These are phyloP conservation scores for Protosalanx chinensis DNA, from an alignment of 2,797 vertebrate species.

Conservation along the genomic window DNA sequence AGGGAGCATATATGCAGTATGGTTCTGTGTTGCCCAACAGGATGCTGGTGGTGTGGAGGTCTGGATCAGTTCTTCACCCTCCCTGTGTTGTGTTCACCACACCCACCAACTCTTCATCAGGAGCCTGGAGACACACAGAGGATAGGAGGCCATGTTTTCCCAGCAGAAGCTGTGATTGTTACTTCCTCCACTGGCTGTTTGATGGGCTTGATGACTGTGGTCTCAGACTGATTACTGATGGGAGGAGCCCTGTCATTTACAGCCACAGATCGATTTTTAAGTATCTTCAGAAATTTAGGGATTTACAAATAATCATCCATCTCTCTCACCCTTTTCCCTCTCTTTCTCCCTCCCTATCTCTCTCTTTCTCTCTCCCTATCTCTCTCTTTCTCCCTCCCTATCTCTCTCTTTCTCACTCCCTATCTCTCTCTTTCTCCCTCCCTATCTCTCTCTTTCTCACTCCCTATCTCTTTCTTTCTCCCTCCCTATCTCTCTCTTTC, in stretches of 20 bases:
- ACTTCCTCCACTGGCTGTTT: constrained; percentile 55
- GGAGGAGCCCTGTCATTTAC: constrained; percentile 57
- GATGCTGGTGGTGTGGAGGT: no score
- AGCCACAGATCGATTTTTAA: constrained; percentile 63
- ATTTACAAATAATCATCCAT: neutral
- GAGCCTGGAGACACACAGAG: constrained; percentile 17
- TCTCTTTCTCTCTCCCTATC: constrained; percentile 6
- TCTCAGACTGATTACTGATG: constrained; percentile 59
- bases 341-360: neutral
- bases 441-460: neutral
- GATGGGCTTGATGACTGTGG: constrained; percentile 47
- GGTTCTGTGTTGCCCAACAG: no score
- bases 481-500: no score
- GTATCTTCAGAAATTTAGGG: constrained; percentile 48
- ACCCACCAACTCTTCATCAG: neutral
- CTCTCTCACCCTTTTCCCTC: constrained; percentile 16
- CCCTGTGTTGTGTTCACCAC: no score
- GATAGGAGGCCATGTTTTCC: constrained; percentile 36
- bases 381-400: neutral
- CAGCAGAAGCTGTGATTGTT: constrained; percentile 28
- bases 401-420: neutral
- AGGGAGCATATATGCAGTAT: no score
- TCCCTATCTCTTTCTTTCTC: constrained; percentile 16
- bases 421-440: constrained; percentile 2
- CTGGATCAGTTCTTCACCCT: no score